A percentile compares a stretch with the other conserved stretches of the same genome.
Evolutionary conservation across 2,888 invertebrate genomes (phyloP).

Genomic region (Dasysyrphus albostriatus): DNA sequence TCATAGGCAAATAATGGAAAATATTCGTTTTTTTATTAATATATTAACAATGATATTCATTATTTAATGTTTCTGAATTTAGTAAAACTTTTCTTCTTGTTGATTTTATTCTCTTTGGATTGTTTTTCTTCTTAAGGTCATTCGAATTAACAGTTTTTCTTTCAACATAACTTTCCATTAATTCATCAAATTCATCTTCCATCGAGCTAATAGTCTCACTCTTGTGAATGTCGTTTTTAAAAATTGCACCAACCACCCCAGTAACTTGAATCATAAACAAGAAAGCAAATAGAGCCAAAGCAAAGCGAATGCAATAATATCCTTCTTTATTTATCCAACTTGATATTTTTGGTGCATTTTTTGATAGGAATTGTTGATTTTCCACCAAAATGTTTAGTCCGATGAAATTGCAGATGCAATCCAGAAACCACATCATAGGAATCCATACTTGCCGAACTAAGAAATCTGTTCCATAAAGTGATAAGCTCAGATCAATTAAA

Average conservation of each 20-base stretch:
- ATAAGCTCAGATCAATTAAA: constrained; percentile 76
- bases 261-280: constrained; percentile 64
- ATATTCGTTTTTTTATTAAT: background rate
- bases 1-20: background rate
- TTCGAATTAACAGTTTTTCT: background rate
- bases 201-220: background rate
- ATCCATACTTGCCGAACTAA: constrained; percentile 78
- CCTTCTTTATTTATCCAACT: constrained; percentile 77
- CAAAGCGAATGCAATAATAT: constrained; percentile 77
- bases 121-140: background rate
- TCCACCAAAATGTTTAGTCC: constrained; percentile 74
- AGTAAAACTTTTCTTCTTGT: constrained; percentile 21
- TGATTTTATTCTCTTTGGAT: constrained; percentile 1
- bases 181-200: constrained; percentile 14
- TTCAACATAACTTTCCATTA: constrained; percentile 28
- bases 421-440: constrained; percentile 76
- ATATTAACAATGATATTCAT: constrained; percentile 50
- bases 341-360: constrained; percentile 73
- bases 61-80: constrained; percentile 13
- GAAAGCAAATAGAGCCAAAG: constrained; percentile 74
- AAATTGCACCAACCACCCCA: constrained; percentile 24
- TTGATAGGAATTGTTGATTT: constrained; percentile 72
- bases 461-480: constrained; percentile 77
- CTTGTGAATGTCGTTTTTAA: constrained; percentile 5
- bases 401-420: constrained; percentile 75